phyloP scores from a whole-genome alignment of 2,797 vertebrate genomes.

The Lagodon rhomboides region DNA sequence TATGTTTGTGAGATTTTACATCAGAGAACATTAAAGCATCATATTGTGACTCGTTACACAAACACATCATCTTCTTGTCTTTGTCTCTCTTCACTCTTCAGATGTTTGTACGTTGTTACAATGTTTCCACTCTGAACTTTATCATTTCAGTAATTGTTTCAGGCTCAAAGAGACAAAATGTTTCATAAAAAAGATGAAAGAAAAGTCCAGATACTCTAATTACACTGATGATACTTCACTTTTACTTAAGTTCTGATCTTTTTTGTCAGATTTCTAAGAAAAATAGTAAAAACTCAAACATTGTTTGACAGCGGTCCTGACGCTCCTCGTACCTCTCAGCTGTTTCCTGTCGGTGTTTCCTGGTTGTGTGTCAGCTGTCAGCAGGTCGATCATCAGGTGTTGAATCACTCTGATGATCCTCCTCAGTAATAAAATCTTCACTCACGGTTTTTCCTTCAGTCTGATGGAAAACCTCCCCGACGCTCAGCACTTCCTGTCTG shows the following conservation, averaged over 20 bases:
- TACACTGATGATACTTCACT: neutral
- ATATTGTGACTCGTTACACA: no score
- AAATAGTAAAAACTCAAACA: no score
- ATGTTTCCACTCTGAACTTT: neutral
- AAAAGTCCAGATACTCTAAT: no score
- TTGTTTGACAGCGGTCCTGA: no score
- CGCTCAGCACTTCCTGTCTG: slow-evolving; percentile 1
- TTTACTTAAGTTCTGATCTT: neutral
- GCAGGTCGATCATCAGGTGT: neutral
- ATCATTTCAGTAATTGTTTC: neutral
- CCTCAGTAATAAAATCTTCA: neutral
- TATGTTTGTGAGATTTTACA: no score
- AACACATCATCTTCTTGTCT: no score
- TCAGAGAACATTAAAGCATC: no score
- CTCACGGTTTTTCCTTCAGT: neutral
- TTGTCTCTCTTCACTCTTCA: no score
- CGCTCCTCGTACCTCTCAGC: no score
- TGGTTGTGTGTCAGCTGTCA: slow-evolving; percentile 23
- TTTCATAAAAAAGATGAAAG: neutral
- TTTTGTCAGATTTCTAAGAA: no score
- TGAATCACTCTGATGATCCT: neutral
- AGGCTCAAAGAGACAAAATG: neutral
- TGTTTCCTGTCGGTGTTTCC: neutral
- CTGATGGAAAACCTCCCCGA: neutral
- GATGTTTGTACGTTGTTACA: no score